phyloP scores from a whole-genome alignment of 2,888 invertebrate species.

The Drosophila kuntzei region DNA sequence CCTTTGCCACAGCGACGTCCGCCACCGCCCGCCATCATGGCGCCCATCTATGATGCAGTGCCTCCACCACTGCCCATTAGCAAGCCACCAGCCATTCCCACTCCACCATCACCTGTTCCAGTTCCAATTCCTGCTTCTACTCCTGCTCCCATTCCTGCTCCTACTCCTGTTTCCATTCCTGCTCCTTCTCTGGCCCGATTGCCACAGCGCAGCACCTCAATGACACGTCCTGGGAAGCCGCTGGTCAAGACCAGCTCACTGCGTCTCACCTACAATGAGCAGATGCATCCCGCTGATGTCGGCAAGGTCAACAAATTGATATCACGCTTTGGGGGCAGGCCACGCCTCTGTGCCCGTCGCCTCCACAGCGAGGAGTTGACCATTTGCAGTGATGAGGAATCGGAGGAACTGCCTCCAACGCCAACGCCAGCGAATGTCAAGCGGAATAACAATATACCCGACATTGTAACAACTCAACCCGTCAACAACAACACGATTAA shows the following conservation, averaged over 20 bases:
- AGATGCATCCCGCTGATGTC: slow-evolving; percentile 81
- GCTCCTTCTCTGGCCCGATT: slow-evolving; percentile 18
- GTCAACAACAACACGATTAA: slow-evolving; percentile 22
- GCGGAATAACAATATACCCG: slow-evolving; percentile 42
- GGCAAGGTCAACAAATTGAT: slow-evolving; percentile 85
- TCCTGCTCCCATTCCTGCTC: slow-evolving; percentile 44
- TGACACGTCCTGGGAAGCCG: slow-evolving; percentile 77
- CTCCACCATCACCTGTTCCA: not conserved
- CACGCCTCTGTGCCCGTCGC: slow-evolving; percentile 57
- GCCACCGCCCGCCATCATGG: slow-evolving; percentile 41
- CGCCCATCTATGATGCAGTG: slow-evolving; percentile 62
- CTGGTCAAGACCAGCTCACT: slow-evolving; percentile 83
- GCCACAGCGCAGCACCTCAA: slow-evolving; percentile 75
- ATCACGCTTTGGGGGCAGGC: slow-evolving; percentile 80
- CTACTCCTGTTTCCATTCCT: slow-evolving; percentile 1
- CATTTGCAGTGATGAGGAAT: slow-evolving; percentile 55
- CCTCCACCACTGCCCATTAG: slow-evolving; percentile 65
- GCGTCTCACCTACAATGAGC: slow-evolving; percentile 83
- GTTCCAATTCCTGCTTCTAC: too few species aligned
- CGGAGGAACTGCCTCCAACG: slow-evolving; percentile 33
- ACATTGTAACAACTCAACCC: slow-evolving; percentile 54
- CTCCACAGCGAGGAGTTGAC: slow-evolving; percentile 67
- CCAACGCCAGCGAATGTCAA: slow-evolving; percentile 54
- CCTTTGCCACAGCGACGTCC: slow-evolving; percentile 72
- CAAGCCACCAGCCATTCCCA: slow-evolving; percentile 51